Evolutionary conservation across 1,140 invertebrate species (phyloP).

Genomic region (Drosophila parvula): DNA sequence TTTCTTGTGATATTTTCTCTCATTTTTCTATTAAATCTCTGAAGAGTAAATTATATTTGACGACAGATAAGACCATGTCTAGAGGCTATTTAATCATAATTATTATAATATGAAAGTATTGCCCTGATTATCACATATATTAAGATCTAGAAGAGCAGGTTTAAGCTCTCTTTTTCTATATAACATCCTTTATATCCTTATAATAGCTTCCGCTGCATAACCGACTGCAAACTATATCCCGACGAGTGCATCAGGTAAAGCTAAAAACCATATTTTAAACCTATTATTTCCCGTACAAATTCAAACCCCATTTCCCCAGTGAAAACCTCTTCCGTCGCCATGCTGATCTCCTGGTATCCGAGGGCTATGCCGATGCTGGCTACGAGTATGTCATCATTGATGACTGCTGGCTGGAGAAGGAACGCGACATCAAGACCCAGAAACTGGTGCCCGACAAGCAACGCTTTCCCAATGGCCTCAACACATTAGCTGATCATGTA

Average conservation of each 20-base stretch:
- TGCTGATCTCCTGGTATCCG: conserved; percentile 90
- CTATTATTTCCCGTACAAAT: background rate
- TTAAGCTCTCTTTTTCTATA: too few relatives aligned
- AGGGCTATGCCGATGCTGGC: conserved; percentile 92
- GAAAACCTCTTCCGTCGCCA: conserved; percentile 92
- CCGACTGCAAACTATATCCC: conserved; percentile 95
- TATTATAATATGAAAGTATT: background rate
- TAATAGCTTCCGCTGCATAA: conserved; percentile 92
- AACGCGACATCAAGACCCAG: conserved; percentile 87
- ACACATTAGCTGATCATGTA: conserved; percentile 92
- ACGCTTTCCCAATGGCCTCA: conserved; percentile 93
- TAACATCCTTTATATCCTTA: background rate
- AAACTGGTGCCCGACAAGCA: conserved; percentile 89
- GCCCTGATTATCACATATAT: background rate
- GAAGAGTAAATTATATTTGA: background rate
- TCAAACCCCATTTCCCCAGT: conserved; percentile 85
- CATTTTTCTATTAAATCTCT: background rate
- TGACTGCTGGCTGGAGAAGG: conserved; percentile 93
- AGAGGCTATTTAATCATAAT: background rate
- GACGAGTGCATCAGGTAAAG: conserved; percentile 95
- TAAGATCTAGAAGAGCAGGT: background rate
- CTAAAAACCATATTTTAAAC: background rate
- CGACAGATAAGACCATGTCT: background rate
- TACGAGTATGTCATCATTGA: conserved; percentile 95
- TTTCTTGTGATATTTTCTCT: background rate